These are phyloP conservation scores for Glossophaga mutica DNA, from an alignment of 2,797 vertebrate genomes.

Conservation along the genomic window DNA sequence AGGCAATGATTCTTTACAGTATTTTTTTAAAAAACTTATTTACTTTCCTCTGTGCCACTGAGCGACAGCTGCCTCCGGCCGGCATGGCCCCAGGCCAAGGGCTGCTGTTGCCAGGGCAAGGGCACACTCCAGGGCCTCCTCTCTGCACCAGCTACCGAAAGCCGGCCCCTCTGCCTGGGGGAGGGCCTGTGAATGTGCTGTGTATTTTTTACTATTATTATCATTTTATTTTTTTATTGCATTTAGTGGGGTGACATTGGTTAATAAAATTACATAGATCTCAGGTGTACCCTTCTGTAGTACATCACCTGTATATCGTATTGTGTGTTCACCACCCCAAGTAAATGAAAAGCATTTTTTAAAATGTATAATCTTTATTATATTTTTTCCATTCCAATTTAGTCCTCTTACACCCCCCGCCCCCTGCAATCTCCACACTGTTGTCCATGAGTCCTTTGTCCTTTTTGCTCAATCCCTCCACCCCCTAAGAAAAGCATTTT, in stretches of 20 bases:
- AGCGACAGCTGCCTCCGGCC: not conserved
- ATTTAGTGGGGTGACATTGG: not conserved
- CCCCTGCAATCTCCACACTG: too few relatives aligned
- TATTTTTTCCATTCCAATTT: too few relatives aligned
- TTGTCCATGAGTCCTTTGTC: too few relatives aligned
- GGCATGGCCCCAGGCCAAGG: too few relatives aligned
- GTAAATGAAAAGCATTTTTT: too few relatives aligned
- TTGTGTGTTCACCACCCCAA: not conserved
- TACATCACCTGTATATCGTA: not conserved
- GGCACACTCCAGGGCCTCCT: not conserved
- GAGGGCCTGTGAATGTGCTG: not conserved
- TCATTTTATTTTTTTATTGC: not conserved
- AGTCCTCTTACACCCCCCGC: too few relatives aligned
- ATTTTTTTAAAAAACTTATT: not conserved
- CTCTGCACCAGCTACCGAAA: too few relatives aligned
- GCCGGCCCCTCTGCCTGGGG: not conserved
- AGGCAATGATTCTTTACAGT: not conserved
- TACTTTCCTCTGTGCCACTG: not conserved
- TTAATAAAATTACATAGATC: not conserved
- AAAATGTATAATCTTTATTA: too few relatives aligned
- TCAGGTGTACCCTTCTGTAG: not conserved
- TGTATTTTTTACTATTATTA: not conserved
- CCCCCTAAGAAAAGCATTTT: not conserved
- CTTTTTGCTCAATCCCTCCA: too few relatives aligned
- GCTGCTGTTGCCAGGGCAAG: too few relatives aligned